Evolutionary conservation across 1,140 invertebrate species (phyloP).

Genomic region (Phymastichus coffea): DNA sequence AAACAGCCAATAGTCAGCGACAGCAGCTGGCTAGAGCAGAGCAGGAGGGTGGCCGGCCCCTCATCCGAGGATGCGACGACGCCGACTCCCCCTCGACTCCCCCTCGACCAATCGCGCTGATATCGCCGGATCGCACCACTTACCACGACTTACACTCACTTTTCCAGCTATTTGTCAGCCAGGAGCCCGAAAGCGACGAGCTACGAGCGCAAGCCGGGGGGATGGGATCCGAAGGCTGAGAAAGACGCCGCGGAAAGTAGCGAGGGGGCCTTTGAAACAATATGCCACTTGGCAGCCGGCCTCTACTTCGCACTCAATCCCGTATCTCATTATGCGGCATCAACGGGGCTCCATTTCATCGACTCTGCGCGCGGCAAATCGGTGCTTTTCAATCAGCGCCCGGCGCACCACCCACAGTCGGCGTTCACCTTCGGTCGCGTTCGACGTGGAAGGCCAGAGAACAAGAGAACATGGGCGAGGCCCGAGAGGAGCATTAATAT

Average conservation of each 20-base stretch:
- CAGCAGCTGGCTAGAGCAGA: slow-evolving; percentile 32
- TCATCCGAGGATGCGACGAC: slow-evolving; percentile 42
- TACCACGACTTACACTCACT: slow-evolving; percentile 42
- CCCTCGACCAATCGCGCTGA: slow-evolving; percentile 25
- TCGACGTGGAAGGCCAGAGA: too few relatives aligned
- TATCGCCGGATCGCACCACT: slow-evolving; percentile 36
- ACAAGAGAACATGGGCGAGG: too few relatives aligned
- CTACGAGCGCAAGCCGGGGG: not conserved
- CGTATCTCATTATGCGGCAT: slow-evolving; percentile 9
- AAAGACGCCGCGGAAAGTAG: not conserved
- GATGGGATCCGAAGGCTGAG: not conserved
- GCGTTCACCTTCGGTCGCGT: too few relatives aligned
- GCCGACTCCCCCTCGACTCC: slow-evolving; percentile 43
- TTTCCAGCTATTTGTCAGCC: slow-evolving; percentile 45
- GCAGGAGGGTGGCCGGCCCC: too few relatives aligned
- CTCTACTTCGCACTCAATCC: not conserved
- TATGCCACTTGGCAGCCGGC: slow-evolving; percentile 40
- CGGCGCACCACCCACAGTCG: too few relatives aligned
- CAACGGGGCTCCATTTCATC: slow-evolving; percentile 27
- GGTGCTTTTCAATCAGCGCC: too few relatives aligned
- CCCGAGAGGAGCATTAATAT: too few relatives aligned
- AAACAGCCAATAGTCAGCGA: slow-evolving; percentile 53
- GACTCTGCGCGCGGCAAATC: too few relatives aligned
- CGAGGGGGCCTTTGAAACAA: slow-evolving; percentile 33
- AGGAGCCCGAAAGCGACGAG: not conserved